Conservation (phyloP, 2,113 vertebrate genomes). For the Orcinus orca region DNA sequence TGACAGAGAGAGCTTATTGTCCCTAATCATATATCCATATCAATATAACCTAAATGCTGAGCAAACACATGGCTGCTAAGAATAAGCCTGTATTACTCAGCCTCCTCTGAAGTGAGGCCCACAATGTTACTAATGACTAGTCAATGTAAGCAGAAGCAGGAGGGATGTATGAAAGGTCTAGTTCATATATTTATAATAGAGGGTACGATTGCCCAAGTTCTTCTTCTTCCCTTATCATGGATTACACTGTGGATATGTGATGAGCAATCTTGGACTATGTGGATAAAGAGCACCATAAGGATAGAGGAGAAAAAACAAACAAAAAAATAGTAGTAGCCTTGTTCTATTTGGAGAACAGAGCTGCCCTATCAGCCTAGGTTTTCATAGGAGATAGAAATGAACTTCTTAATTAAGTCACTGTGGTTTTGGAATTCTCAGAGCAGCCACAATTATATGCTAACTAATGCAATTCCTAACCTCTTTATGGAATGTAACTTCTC, state of each 20-base stretch:
- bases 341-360: neutral
- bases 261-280: neutral
- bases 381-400: neutral
- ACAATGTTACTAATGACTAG: neutral
- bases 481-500: neutral
- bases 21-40: neutral
- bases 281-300: neutral
- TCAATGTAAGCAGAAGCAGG: neutral
- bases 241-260: neutral
- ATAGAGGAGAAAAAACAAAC: neutral
- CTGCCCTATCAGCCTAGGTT: neutral
- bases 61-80: neutral
- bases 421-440: neutral
- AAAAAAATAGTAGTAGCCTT: neutral
- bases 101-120: neutral
- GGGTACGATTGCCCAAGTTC: neutral
- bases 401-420: neutral
- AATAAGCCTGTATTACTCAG: neutral
- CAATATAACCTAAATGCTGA: neutral
- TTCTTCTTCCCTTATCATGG: neutral
- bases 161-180: neutral
- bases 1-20: neutral
- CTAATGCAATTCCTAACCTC: neutral
- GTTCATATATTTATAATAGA: neutral
- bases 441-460: neutral